A percentile compares a stretch with the other conserved stretches of the same genome.
Evolutionary conservation across 2,888 invertebrate genomes (phyloP).

Genomic region (Archaeoteleia sp.): DNA sequence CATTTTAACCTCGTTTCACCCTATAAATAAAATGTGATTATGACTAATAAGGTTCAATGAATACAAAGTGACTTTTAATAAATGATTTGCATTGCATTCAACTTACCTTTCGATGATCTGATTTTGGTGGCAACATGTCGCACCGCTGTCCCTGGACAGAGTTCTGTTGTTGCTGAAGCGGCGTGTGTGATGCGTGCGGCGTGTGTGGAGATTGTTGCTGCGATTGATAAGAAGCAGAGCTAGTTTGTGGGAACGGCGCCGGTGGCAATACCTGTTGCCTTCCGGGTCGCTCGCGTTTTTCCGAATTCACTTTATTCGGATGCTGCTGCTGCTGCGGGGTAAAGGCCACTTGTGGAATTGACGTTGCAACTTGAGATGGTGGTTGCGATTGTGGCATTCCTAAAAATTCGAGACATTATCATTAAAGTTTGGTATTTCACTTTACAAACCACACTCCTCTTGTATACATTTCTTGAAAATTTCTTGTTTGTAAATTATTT

Average conservation of each 20-base stretch:
- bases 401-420: conserved; percentile 28
- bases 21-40: background rate
- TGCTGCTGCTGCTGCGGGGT: conserved; percentile 59
- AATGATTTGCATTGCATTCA: background rate
- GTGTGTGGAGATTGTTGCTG: conserved; percentile 63
- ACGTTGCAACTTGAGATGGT: conserved; percentile 58
- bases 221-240: conserved; percentile 64
- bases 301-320: conserved; percentile 66
- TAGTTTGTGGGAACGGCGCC: conserved; percentile 71
- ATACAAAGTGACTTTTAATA: conserved; percentile 26
- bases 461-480: no score
- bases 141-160: conserved; percentile 67
- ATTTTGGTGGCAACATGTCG: conserved; percentile 64
- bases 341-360: conserved; percentile 64
- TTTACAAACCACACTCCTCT: no score
- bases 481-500: no score
- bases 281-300: conserved; percentile 71
- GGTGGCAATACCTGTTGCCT: conserved; percentile 71
- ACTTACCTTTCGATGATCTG: conserved; percentile 68
- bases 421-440: no score
- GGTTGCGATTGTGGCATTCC: conserved; percentile 55
- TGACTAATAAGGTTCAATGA: no score
- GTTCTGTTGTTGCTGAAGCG: conserved; percentile 66
- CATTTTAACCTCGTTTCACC: no score
- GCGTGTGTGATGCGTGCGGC: conserved; percentile 59